Evolutionary conservation across 2,797 vertebrate species (phyloP).

Genomic region (Sebastes oblongus): DNA sequence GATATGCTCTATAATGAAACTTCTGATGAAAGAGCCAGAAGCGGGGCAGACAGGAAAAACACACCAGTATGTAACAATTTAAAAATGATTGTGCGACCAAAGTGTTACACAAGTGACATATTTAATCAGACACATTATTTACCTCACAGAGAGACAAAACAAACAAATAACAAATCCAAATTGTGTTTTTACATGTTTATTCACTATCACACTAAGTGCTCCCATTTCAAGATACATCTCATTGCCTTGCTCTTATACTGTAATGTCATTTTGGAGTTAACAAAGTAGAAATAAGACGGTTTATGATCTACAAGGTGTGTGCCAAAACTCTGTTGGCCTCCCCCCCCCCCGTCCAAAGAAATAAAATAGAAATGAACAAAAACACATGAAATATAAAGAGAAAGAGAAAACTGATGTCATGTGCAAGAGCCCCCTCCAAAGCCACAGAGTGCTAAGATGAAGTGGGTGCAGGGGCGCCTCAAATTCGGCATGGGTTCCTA

Average conservation of each 20-base stretch:
- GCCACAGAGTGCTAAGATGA: constrained; percentile 59
- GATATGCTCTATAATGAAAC: constrained; percentile 33
- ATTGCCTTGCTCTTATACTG: constrained; percentile 74
- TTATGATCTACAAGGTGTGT: constrained; percentile 80
- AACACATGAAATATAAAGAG: constrained; percentile 63
- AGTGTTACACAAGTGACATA: background rate
- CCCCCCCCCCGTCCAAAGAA: constrained; percentile 11
- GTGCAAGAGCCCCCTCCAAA: constrained; percentile 72
- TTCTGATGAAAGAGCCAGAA: constrained; percentile 23
- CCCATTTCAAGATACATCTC: constrained; percentile 83
- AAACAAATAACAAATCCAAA: background rate
- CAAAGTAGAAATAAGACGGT: constrained; percentile 83
- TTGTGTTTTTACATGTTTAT: constrained; percentile 83
- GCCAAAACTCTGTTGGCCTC: constrained; percentile 47
- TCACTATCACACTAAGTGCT: constrained; percentile 89
- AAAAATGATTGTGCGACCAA: background rate
- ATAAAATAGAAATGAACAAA: constrained; percentile 66
- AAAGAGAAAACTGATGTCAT: constrained; percentile 69
- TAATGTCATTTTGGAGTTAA: constrained; percentile 80
- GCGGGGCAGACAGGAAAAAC: constrained; percentile 32
- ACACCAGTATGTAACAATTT: background rate
- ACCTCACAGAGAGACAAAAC: background rate
- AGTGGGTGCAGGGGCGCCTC: constrained; percentile 34
- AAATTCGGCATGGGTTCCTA: constrained; percentile 22
- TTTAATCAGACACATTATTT: background rate